phyloP scores from a whole-genome alignment of 1,140 invertebrate genomes.

The Brachionus calyciflorus region DNA sequence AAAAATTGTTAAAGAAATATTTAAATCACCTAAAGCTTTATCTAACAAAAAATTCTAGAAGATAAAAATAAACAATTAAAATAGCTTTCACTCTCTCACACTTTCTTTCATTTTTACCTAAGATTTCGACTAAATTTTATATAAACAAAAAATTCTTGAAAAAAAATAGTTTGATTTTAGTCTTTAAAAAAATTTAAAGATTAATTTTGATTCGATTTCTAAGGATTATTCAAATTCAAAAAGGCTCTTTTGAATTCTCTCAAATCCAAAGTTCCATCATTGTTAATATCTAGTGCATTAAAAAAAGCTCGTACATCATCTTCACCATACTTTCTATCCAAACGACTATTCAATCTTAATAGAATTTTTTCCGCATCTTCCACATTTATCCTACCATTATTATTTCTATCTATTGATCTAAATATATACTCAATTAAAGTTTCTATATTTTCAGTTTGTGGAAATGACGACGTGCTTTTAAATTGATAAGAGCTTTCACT shows the following conservation, averaged over 20 bases:
- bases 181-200: conserved; percentile 18
- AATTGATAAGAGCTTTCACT: background rate
- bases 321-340: conserved; percentile 35
- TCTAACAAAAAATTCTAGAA: too few species aligned
- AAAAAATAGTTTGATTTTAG: too few species aligned
- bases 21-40: too few species aligned
- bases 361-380: conserved; percentile 41
- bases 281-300: conserved; percentile 23
- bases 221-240: conserved; percentile 35
- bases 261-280: conserved; percentile 35
- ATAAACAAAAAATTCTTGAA: too few species aligned
- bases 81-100: too few species aligned
- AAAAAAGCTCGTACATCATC: conserved; percentile 41
- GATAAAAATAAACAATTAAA: too few species aligned
- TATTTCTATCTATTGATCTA: conserved; percentile 28
- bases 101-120: too few species aligned
- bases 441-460: background rate
- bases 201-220: background rate
- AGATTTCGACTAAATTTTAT: too few species aligned
- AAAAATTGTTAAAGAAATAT: too few species aligned
- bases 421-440: conserved; percentile 43
- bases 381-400: conserved; percentile 32
- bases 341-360: conserved; percentile 35
- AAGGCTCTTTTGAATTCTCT: conserved; percentile 33
- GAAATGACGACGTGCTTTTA: background rate